Evolutionary conservation across 2,888 invertebrate genomes (phyloP), one percentile per base, ranked within the genome.

Genomic region (Ornithoptera priamus): DNA sequence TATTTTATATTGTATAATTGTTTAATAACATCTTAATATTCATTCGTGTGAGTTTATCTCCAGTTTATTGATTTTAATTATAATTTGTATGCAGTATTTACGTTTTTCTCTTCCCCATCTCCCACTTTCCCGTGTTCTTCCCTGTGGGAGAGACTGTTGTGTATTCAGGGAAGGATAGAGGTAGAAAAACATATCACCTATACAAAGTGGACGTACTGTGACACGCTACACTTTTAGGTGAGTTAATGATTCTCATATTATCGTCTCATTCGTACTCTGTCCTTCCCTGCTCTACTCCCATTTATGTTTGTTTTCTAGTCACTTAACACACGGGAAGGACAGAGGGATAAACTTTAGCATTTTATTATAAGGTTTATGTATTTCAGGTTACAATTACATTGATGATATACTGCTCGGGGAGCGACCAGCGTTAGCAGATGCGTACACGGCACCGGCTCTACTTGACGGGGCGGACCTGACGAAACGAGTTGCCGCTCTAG

Each of bases 271-370:
- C 80, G 78, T 82, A 83, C 94, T 94, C 94, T 94, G 94, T 94
- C 94, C 94, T 94, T 94, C 94, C 94, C 94, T 93, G 93, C 86
- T 87, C 75, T 85, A 80, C 53, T 65, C 56, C 50, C 68, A 59
- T 68, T 73, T 70, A 68, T 74, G 67, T 76, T 78, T 10, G n/a
- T 39, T n/a, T 53, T 61, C 53, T 66, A 67, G 65, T 69, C 36
- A 67, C 56, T 63, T 68, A 75, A 78, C 80, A 85, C 76, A 88
- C 90, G 86, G 93, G 93, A 81, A 92, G 92, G 92, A 90, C 92
- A 92, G 92, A 89, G 85, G 71, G 73, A 69, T 69, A 62, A 53
- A 73, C 71, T 72, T 65, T 65, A 68, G 64, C 61, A 53, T 76
- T 68, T 58, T 77, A 46, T 68, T 72, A 70, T 68, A 39, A 1